These are phyloP conservation scores for Zelleria hepariella DNA, from an alignment of 2,888 invertebrate genomes.

Conservation along the genomic window DNA sequence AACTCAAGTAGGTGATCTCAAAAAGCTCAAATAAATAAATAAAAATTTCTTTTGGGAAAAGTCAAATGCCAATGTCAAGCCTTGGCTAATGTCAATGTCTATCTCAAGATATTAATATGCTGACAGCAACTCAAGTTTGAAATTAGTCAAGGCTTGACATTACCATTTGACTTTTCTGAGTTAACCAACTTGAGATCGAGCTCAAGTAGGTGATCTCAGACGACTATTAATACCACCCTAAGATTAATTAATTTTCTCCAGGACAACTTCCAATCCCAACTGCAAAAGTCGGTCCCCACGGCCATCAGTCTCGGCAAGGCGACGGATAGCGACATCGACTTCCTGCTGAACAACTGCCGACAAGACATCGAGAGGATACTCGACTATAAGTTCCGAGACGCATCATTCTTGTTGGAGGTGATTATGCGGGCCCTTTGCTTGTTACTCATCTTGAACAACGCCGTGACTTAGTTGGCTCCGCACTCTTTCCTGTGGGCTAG, in stretches of 20 bases:
- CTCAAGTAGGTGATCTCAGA: too few species aligned
- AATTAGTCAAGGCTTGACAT: neutral
- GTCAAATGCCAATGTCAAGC: too few species aligned
- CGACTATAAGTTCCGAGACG: slow-evolving; percentile 85
- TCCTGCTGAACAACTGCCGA: slow-evolving; percentile 47
- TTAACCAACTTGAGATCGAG: too few species aligned
- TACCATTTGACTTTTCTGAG: neutral
- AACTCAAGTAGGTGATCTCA: too few species aligned
- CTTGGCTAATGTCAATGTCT: too few species aligned
- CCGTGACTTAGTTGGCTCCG: too few species aligned
- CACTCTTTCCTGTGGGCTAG: too few species aligned
- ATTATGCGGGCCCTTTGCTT: slow-evolving; percentile 82
- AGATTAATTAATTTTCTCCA: slow-evolving; percentile 16
- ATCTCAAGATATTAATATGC: too few species aligned
- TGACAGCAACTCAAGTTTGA: too few species aligned
- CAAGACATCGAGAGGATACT: slow-evolving; percentile 74
- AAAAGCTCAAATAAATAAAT: too few species aligned
- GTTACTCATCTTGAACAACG: too few species aligned
- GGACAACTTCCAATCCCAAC: slow-evolving; percentile 37
- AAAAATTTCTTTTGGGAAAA: neutral
- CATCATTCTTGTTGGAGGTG: slow-evolving; percentile 83
- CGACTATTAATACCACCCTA: too few species aligned
- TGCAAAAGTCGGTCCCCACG: slow-evolving; percentile 39
- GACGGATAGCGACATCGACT: slow-evolving; percentile 52
- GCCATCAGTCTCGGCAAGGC: slow-evolving; percentile 43